Percentiles rank a stretch among this genome's conserved stretches.
Evolutionary conservation across 1,140 invertebrate genomes (phyloP).

Genomic region (Temnothorax curvispinosus): DNA sequence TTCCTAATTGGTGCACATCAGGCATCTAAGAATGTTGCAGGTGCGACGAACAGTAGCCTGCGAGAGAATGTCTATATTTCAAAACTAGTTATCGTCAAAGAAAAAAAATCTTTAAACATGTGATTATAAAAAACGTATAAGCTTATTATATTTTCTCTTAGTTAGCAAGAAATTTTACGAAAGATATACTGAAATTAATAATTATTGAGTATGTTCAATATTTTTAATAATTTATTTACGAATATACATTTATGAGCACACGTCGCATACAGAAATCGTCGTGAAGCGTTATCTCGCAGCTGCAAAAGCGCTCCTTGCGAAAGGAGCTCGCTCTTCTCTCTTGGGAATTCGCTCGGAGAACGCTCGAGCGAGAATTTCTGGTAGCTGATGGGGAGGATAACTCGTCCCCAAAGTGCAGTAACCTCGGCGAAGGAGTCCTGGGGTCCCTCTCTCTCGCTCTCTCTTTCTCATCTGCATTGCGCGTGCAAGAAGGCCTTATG

Average conservation of each 20-base stretch:
- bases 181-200: neutral
- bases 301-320: constrained; percentile 49
- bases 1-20: neutral
- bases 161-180: neutral
- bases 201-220: neutral
- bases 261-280: constrained; percentile 46
- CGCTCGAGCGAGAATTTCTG: constrained; percentile 67
- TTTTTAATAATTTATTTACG: constrained; percentile 17
- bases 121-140: neutral
- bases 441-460: neutral
- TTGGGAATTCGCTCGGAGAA: constrained; percentile 59
- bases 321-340: constrained; percentile 48
- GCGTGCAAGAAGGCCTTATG: constrained; percentile 78
- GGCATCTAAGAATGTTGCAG: neutral
- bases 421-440: constrained; percentile 77
- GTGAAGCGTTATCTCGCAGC: constrained; percentile 41
- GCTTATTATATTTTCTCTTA: neutral
- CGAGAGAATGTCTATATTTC: constrained; percentile 3
- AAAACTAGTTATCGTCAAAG: neutral
- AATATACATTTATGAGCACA: neutral
- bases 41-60: neutral
- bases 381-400: constrained; percentile 78
- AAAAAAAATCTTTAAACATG: neutral
- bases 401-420: constrained; percentile 84
- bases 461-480: constrained; percentile 28